Base-by-base conservation (phyloP, 2,888 invertebrate species). In the Microctonus brassicae region DNA sequence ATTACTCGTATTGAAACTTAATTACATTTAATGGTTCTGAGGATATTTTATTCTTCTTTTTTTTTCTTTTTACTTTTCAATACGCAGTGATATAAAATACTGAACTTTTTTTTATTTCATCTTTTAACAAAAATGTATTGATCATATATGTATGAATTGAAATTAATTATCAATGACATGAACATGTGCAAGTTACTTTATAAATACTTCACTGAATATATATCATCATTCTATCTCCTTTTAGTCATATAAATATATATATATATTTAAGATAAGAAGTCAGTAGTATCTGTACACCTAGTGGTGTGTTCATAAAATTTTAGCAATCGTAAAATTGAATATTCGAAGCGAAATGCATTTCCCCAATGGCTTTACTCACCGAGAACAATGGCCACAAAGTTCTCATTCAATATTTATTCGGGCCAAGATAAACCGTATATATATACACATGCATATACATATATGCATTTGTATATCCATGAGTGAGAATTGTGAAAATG, bases 351-450 rank as follows among this genome's bases (percentile, higher is more conserved):
- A 26, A 53, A 70, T 70, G 70, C 66, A 70, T 70, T 66, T 66
- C 20, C 61, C 47, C 60, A 65, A 61, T 70, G 60, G 39, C 33
- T 34, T 70, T 65, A 52, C 53, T 22, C 33, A 55, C 9, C 11
- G 22, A 58, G 60, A 68, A 68, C 60, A 66, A 61, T 70, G 34
- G 61, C 53, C 4, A 39, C 33, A 65, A 70, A 70, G 66, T 61
- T 66, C 61, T 66, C 65, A 65, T 70, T 66, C 61, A 70, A 70
- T 70, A 70, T 66, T 70, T 66, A 61, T 66, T 66, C 65, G 57
- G 53, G 64, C 60, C 52, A 61, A 53, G 65, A 66, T 60, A 39
- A 70, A 58, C 60, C 57, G 29, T 29, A 55, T 26, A 26, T 55
- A 29, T 55, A 55, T 55, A 26, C 11, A 42, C n/a, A n/a, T 17